Percentiles rank a stretch among this genome's conserved stretches.
Conservation (phyloP, 2,113 vertebrate species). For the Gallinago jamesoni region DNA sequence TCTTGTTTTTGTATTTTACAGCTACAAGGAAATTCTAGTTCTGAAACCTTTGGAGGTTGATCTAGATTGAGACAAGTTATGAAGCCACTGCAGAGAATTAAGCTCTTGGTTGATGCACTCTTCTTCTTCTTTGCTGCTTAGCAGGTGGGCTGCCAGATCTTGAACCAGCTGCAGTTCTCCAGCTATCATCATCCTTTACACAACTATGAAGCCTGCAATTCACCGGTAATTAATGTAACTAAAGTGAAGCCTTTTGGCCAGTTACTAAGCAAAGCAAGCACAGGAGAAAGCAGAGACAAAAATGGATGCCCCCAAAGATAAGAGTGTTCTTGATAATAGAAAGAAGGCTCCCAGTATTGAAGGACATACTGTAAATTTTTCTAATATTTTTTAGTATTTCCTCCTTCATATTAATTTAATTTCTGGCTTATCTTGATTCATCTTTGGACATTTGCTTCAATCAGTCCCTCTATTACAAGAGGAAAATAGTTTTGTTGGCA, state of each 20-base stretch:
- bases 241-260: background rate
- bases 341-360: background rate
- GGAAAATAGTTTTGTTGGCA: background rate
- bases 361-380: background rate
- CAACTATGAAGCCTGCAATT: background rate
- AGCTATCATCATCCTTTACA: background rate
- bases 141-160: background rate
- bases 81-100: background rate
- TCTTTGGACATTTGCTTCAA: background rate
- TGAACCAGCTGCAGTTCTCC: background rate
- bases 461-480: background rate
- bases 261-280: background rate
- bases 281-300: background rate
- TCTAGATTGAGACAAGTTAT: background rate
- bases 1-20: background rate
- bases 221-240: background rate
- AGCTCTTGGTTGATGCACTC: accelerated
- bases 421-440: background rate
- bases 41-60: background rate
- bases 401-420: background rate
- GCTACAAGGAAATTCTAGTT: background rate
- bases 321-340: background rate
- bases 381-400: background rate
- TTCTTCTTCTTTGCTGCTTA: background rate
- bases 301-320: background rate